Percentiles rank a stretch among this genome's conserved stretches.
phyloP scores from a whole-genome alignment of 1,140 invertebrate genomes.

The Monomorium pharaonis region DNA sequence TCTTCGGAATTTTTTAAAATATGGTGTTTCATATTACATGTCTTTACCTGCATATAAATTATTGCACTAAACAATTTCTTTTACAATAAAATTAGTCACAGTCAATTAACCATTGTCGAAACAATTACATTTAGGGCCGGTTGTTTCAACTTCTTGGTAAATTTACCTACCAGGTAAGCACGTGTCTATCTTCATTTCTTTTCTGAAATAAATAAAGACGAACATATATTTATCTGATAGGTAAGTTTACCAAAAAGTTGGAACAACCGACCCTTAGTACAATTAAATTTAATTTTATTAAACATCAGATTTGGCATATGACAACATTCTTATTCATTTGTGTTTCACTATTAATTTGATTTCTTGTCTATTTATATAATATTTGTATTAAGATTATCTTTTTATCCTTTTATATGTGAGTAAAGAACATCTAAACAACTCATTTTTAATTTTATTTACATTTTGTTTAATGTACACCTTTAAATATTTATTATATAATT shows the following conservation, averaged over 20 bases:
- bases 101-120: background rate
- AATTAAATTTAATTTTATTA: background rate
- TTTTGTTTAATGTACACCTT: background rate
- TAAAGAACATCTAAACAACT: background rate
- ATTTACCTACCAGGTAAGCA: too few species aligned
- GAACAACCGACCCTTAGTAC: too few species aligned
- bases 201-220: too few species aligned
- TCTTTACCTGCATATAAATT: too few species aligned
- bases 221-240: too few species aligned
- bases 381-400: too few species aligned
- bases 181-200: too few species aligned
- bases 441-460: background rate
- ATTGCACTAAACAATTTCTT: background rate
- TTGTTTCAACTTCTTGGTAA: too few species aligned
- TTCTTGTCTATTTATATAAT: background rate
- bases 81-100: background rate
- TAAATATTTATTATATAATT: slow-evolving; percentile 23
- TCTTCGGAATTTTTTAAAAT: too few species aligned
- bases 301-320: background rate
- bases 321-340: background rate
- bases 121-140: too few species aligned
- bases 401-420: background rate
- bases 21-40: too few species aligned
- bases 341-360: background rate
- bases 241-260: too few species aligned